Evolutionary conservation across 1,140 invertebrate genomes (phyloP).

Genomic region (Pachyrhynchus sulphureomaculatus): DNA sequence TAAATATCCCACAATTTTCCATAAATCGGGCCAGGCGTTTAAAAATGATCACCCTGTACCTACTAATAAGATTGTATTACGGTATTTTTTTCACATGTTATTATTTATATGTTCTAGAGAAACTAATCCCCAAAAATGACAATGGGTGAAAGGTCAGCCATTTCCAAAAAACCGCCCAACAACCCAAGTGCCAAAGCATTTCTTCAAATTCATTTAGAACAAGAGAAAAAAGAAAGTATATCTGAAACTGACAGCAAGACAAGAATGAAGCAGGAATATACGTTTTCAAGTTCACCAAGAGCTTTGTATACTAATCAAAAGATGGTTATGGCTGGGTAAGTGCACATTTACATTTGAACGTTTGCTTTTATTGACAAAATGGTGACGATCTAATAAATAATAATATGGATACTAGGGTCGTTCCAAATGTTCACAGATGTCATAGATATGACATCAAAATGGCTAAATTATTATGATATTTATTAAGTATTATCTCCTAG

Average conservation of each 20-base stretch:
- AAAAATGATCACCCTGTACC: too few relatives aligned
- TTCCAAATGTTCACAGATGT: too few relatives aligned
- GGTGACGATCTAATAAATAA: background rate
- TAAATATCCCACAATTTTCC: too few relatives aligned
- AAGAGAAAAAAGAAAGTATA: slow-evolving; percentile 10
- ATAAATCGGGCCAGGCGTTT: too few relatives aligned
- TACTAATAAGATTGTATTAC: background rate
- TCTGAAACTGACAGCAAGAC: slow-evolving; percentile 18
- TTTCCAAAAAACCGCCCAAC: slow-evolving; percentile 21
- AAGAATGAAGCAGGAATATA: slow-evolving; percentile 32
- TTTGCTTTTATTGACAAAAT: slow-evolving; percentile 4
- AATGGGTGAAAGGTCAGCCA: slow-evolving; percentile 25
- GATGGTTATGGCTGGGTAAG: slow-evolving; percentile 39
- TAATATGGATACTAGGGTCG: too few relatives aligned
- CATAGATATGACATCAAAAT: too few relatives aligned
- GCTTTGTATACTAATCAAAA: slow-evolving; percentile 44
- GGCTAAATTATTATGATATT: too few relatives aligned
- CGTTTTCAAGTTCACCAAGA: slow-evolving; percentile 43
- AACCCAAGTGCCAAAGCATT: slow-evolving; percentile 25
- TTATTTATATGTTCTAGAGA: background rate
- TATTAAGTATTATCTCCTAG: too few relatives aligned
- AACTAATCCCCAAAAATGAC: slow-evolving; percentile 20
- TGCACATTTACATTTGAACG: background rate
- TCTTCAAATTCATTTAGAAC: slow-evolving; percentile 18
- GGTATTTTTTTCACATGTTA: background rate